A percentile compares a stretch with the other conserved stretches of the same genome.
Conservation (phyloP, 2,888 invertebrate genomes). For the Teleogryllus oceanicus region DNA sequence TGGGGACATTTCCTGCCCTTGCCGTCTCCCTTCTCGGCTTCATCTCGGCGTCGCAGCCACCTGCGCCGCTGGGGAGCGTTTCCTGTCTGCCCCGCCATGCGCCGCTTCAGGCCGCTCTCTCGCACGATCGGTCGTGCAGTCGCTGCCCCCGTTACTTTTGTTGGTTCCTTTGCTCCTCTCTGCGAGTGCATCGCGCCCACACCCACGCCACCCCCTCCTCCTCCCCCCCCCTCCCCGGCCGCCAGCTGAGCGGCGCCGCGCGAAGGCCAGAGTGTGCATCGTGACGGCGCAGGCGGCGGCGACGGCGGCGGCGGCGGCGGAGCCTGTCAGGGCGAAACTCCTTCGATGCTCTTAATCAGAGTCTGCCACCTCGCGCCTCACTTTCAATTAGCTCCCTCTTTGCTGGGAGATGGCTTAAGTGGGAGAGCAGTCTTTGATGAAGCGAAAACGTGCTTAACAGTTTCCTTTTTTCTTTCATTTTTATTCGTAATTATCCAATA, state of each 20-base stretch:
- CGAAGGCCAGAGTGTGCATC: neutral
- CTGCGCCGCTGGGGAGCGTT: no score
- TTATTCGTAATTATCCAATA: no score
- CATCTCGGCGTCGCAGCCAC: no score
- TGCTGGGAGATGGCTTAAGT: no score
- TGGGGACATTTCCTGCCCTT: no score
- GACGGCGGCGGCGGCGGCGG: neutral
- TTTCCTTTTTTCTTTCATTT: no score
- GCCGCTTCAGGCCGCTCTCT: no score
- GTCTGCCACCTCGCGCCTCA: neutral
- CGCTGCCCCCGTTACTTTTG: conserved; percentile 6
- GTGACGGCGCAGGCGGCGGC: neutral
- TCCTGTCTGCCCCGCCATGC: no score
- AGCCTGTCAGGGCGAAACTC: neutral
- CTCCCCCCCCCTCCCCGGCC: neutral
- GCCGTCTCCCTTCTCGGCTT: no score
- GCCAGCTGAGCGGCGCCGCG: neutral
- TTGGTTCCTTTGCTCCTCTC: neutral
- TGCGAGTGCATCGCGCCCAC: neutral
- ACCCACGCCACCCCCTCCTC: neutral
- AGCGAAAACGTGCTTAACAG: no score
- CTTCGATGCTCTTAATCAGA: neutral
- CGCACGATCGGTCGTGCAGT: neutral
- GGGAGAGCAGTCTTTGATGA: no score
- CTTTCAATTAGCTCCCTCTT: neutral